phyloP scores from a whole-genome alignment of 30 jellyfish, hydroid and myxozoan species.

The Nemopilema nomurai region DNA sequence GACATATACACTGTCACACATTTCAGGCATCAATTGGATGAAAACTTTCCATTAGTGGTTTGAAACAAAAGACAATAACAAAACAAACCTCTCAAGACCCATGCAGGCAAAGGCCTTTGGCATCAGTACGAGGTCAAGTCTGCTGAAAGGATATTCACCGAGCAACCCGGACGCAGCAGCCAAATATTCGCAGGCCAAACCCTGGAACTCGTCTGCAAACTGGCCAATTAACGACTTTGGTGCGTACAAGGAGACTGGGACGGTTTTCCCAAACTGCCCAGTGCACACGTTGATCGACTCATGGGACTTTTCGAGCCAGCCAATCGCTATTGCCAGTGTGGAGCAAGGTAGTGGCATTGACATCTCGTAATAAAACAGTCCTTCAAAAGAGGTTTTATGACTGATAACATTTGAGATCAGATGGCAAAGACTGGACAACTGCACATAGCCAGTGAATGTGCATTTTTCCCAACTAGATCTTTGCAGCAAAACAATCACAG shows the following conservation, averaged over 20 bases:
- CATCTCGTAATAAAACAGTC: slow-evolving; percentile 78
- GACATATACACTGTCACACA: too few species aligned
- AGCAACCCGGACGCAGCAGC: slow-evolving; percentile 58
- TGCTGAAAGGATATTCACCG: slow-evolving; percentile 79
- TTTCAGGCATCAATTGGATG: too few species aligned
- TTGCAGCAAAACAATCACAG: too few species aligned
- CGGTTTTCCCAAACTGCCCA: slow-evolving; percentile 29
- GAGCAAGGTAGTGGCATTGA: slow-evolving; percentile 82
- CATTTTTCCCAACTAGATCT: too few species aligned
- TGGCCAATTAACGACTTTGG: slow-evolving; percentile 41
- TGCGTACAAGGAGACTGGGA: slow-evolving; percentile 68
- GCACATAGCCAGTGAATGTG: too few species aligned
- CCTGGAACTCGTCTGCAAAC: slow-evolving; percentile 65
- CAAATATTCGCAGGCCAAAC: slow-evolving; percentile 51
- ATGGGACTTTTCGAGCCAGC: slow-evolving; percentile 36
- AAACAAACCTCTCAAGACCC: slow-evolving; percentile 87
- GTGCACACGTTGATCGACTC: slow-evolving; percentile 5
- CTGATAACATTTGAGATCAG: too few species aligned
- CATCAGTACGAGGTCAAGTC: slow-evolving; percentile 87
- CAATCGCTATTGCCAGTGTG: slow-evolving; percentile 77
- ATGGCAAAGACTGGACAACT: too few species aligned
- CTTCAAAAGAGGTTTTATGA: slow-evolving; percentile 23
- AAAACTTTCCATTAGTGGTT: too few species aligned
- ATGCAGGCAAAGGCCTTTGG: slow-evolving; percentile 89
- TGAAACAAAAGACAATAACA: too few species aligned